phyloP scores from a whole-genome alignment of 2,797 vertebrate species.

The Mormyrus proboscirostris region DNA sequence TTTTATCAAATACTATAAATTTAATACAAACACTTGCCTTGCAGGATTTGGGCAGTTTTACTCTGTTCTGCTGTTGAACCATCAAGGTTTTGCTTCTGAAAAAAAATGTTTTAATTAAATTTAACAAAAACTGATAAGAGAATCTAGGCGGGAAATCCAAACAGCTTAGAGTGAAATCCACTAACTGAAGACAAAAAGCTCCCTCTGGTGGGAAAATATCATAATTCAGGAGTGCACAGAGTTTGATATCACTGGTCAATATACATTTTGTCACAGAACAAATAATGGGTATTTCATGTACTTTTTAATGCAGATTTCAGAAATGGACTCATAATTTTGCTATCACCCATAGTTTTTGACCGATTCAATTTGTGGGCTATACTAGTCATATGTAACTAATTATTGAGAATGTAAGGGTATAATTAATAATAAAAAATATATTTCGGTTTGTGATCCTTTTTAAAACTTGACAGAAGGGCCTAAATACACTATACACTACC shows the following conservation, averaged over 20 bases:
- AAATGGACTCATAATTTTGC: not conserved
- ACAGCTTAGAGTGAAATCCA: not conserved
- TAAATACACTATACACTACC: not conserved
- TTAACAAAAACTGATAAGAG: not conserved
- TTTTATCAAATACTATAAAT: not conserved
- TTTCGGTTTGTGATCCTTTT: not conserved
- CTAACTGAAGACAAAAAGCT: not conserved
- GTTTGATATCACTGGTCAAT: not conserved
- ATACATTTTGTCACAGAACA: not conserved
- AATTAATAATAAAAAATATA: not conserved
- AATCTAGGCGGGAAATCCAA: not conserved
- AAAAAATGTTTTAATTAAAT: conserved; percentile 24
- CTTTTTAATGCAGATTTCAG: not conserved
- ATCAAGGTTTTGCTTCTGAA: conserved; percentile 75
- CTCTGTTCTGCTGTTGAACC: conserved; percentile 67
- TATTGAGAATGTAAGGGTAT: not conserved
- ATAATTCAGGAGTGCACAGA: not conserved
- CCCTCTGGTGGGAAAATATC: not conserved
- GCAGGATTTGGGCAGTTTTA: conserved; percentile 68
- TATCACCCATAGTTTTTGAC: not conserved
- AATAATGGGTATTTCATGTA: not conserved
- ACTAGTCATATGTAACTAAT: not conserved
- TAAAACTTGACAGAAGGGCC: not conserved
- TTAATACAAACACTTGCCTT: conserved; percentile 64
- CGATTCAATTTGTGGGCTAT: not conserved